These are phyloP conservation scores for Galago senegalensis DNA, from an alignment of 2,797 vertebrate genomes.

Conservation along the genomic window DNA sequence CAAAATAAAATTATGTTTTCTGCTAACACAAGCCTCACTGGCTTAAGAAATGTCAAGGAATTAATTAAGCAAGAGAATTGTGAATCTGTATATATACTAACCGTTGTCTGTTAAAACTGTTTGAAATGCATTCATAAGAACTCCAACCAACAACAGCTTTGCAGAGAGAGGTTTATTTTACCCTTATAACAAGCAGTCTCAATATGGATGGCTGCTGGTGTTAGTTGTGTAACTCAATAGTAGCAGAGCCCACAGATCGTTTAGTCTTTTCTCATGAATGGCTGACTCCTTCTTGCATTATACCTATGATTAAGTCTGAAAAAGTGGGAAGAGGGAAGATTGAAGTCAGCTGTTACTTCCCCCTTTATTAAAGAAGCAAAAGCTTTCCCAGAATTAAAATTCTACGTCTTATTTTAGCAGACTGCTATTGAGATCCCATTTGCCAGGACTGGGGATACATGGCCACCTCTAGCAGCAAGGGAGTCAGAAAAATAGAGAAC, in stretches of 20 bases:
- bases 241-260: background rate
- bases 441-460: background rate
- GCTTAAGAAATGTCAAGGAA: background rate
- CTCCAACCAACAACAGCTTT: background rate
- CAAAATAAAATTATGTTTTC: background rate
- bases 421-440: background rate
- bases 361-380: background rate
- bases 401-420: background rate
- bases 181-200: background rate
- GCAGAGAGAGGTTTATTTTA: background rate
- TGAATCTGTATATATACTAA: background rate
- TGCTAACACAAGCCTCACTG: background rate
- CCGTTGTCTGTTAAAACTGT: background rate
- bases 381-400: background rate
- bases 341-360: background rate
- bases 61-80: background rate
- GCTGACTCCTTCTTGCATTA: background rate
- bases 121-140: background rate
- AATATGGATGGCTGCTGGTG: background rate
- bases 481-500: background rate
- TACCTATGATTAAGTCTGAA: background rate
- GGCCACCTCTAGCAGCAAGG: background rate
- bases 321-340: background rate
- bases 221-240: background rate
- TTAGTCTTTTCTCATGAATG: background rate